Evolutionary conservation across 2,113 vertebrate species (phyloP).

Genomic region (Struthidea cinerea): DNA sequence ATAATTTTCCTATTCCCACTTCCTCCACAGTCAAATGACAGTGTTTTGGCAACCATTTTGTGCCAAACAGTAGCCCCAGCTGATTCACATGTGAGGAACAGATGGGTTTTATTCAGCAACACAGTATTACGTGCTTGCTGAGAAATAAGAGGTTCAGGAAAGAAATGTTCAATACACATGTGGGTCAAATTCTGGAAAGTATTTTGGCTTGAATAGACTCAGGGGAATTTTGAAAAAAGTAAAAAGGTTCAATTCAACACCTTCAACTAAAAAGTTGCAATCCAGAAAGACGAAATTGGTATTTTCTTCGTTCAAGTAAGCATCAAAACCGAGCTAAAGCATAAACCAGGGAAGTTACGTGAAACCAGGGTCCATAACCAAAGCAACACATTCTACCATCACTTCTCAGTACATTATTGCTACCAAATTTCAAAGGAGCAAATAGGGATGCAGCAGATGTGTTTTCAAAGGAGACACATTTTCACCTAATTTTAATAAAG

Average conservation of each 20-base stretch:
- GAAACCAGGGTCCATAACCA: neutral
- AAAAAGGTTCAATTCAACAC: neutral
- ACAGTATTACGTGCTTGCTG: neutral
- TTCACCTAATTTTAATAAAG: neutral
- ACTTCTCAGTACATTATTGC: neutral
- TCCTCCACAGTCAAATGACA: neutral
- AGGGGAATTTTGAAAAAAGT: neutral
- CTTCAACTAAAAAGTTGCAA: neutral
- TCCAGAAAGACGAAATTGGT: neutral
- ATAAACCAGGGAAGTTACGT: neutral
- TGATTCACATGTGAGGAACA: conserved; percentile 2
- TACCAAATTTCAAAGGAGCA: neutral
- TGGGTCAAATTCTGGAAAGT: neutral
- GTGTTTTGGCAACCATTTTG: neutral
- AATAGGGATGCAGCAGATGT: neutral
- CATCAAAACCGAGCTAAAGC: neutral
- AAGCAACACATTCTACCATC: neutral
- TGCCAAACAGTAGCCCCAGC: conserved; percentile 6
- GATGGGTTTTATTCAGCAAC: neutral
- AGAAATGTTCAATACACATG: neutral
- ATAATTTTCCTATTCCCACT: neutral
- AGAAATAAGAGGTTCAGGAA: neutral
- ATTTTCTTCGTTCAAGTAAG: neutral
- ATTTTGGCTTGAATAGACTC: neutral
- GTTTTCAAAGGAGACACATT: neutral